Evolutionary conservation across 1,140 invertebrate species (phyloP).

Genomic region (Penaeus indicus): DNA sequence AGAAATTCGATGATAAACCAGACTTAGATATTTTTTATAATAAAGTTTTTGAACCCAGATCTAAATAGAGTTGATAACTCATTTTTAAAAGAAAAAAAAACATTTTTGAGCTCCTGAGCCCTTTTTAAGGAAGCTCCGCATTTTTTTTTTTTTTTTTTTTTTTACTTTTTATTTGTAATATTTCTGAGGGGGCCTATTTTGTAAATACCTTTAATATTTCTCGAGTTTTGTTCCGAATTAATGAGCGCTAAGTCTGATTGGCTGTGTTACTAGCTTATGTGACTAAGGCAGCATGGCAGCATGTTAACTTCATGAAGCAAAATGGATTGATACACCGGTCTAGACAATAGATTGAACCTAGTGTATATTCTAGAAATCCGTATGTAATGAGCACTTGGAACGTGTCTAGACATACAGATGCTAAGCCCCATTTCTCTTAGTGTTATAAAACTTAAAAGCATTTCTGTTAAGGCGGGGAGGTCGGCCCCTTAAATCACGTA

Average conservation of each 20-base stretch:
- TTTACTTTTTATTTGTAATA: too few species aligned
- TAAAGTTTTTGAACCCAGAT: background rate
- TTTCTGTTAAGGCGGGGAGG: too few species aligned
- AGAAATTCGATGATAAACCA: background rate
- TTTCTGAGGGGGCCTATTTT: background rate
- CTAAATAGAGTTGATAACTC: background rate
- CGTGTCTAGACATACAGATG: too few species aligned
- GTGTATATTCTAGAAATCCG: background rate
- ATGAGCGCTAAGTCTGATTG: background rate
- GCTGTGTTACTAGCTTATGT: constrained; percentile 32
- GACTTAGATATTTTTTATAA: background rate
- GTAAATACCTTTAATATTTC: background rate
- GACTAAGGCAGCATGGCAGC: constrained; percentile 47
- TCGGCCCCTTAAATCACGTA: too few species aligned
- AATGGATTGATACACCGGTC: constrained; percentile 21
- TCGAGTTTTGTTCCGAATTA: background rate
- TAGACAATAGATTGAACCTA: constrained; percentile 40
- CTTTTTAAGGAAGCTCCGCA: too few species aligned
- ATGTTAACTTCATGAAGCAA: constrained; percentile 61
- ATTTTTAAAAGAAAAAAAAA: background rate
- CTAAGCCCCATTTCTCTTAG: too few species aligned
- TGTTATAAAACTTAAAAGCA: too few species aligned
- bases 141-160: too few species aligned
- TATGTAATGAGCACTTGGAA: too few species aligned
- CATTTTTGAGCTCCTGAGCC: too few species aligned